Conservation (phyloP, 2,797 vertebrate genomes). For the Austrolebias charrua region DNA sequence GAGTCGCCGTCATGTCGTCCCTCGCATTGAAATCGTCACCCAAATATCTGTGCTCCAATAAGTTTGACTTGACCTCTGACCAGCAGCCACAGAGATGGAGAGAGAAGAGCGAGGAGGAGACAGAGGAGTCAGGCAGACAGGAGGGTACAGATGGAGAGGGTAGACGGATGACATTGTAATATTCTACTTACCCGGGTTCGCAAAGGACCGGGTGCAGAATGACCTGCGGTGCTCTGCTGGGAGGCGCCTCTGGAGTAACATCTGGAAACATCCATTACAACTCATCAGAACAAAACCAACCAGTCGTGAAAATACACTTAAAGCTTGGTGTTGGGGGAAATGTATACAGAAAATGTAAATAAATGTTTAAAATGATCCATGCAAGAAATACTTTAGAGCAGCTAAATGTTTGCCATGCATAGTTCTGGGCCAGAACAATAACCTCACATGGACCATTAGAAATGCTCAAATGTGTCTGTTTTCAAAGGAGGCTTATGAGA, state of each 20-base stretch:
- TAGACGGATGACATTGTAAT: background rate
- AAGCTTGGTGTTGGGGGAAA: too few species aligned
- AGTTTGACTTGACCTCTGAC: conserved; percentile 62
- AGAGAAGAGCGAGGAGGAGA: conserved; percentile 7
- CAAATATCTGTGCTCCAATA: conserved; percentile 78
- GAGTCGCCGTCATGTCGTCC: conserved; percentile 52
- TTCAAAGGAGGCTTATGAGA: too few species aligned
- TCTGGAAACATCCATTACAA: conserved; percentile 76
- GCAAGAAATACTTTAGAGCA: too few species aligned
- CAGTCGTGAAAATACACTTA: background rate
- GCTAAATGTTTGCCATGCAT: too few species aligned
- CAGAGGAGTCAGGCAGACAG: conserved; percentile 4
- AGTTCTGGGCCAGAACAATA: too few species aligned
- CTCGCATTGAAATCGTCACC: conserved; percentile 66
- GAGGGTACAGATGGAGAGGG: conserved; percentile 22
- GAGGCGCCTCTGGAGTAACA: conserved; percentile 90
- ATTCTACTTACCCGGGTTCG: conserved; percentile 88
- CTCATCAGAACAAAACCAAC: too few species aligned
- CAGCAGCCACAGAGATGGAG: conserved; percentile 29
- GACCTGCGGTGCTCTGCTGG: conserved; percentile 91
- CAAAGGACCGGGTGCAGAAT: conserved; percentile 95
- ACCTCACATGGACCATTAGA: too few species aligned
- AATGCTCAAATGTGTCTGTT: too few species aligned
- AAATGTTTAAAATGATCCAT: too few species aligned
- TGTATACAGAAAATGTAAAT: too few species aligned